Evolutionary conservation across 53 echinoderm and acorn worm genomes (phyloP), one percentile per base, ranked within the genome.

Genomic region (Holothuria leucospilota): DNA sequence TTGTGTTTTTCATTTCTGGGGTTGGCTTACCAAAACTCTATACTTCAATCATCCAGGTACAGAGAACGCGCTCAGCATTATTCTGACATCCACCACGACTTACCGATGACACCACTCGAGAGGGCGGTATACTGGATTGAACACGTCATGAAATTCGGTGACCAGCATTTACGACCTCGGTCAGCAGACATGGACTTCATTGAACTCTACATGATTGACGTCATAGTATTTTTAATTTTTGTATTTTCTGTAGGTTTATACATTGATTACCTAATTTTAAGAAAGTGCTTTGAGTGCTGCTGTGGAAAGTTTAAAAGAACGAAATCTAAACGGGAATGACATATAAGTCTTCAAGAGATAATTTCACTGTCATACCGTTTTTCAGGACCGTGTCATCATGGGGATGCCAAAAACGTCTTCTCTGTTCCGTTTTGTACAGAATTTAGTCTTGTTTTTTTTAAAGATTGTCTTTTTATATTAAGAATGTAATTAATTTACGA

Each of bases 51-150:
- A n/a, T 28, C 12, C 78, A 81, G 81, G 16, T 81, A 60, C 26
- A 29, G 10, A 27, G 27, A 80, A 13, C 38, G 62, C 1, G 81
- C 20, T 21, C 12, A 60, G 25, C 81, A 81, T 62, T 60, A 62
- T 16, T 81, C 81, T 13, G 15, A 29, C 6, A 89, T 96, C 74
- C 85, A 89, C 69, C 85, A 77, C 39, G 91, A 92, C 78, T 39
- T 84, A 24, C 88, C 90, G 0, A 12, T 51, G 51, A 85, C 80
- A 58, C 92, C 96, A n/a, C 82, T 88, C 8, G 92, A 92, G 27
- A 85, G 85, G 81, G 96, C 94, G 5, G 96, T 94, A 40, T 87
- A 85, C 84, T 94, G 96, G 96, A 85, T 96, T 27, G 94, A 96
- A 78, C 92, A 90, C 29, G 92, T 92, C 39, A 71, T 91, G 81